Conservation (phyloP, 2,888 invertebrate species). For the Arctia plantaginis region DNA sequence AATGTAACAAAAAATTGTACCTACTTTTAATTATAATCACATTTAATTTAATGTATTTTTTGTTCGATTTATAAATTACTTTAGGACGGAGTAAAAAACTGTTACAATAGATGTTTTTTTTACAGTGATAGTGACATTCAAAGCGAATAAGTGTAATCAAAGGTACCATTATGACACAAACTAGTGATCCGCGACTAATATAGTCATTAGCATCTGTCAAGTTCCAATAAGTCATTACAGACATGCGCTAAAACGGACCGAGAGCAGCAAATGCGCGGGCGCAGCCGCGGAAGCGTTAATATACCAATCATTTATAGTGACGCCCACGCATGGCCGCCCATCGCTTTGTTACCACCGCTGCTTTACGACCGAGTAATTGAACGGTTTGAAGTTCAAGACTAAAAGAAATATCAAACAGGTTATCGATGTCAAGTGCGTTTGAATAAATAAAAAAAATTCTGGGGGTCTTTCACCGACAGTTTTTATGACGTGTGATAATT, state of each 20-base stretch:
- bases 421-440: slow-evolving; percentile 44
- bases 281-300: slow-evolving; percentile 59
- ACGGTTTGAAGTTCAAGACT: slow-evolving; percentile 50
- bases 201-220: slow-evolving; percentile 45
- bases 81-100: neutral
- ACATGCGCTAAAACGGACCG: slow-evolving; percentile 41
- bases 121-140: slow-evolving; percentile 20
- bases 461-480: slow-evolving; percentile 36
- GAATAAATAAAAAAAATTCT: slow-evolving; percentile 20
- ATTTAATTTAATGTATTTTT: neutral
- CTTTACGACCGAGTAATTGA: slow-evolving; percentile 49
- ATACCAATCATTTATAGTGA: slow-evolving; percentile 59
- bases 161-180: slow-evolving; percentile 29
- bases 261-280: slow-evolving; percentile 54
- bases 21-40: neutral
- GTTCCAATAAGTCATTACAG: slow-evolving; percentile 44
- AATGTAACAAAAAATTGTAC: neutral
- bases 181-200: slow-evolving; percentile 43
- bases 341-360: slow-evolving; percentile 29
- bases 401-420: slow-evolving; percentile 31
- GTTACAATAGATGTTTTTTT: neutral
- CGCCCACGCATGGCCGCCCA: slow-evolving; percentile 62
- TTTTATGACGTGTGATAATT: slow-evolving; percentile 48
- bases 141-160: slow-evolving; percentile 39
- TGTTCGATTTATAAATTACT: neutral